phyloP scores from a whole-genome alignment of 2,797 vertebrate genomes.

The Neoniphon sammara region DNA sequence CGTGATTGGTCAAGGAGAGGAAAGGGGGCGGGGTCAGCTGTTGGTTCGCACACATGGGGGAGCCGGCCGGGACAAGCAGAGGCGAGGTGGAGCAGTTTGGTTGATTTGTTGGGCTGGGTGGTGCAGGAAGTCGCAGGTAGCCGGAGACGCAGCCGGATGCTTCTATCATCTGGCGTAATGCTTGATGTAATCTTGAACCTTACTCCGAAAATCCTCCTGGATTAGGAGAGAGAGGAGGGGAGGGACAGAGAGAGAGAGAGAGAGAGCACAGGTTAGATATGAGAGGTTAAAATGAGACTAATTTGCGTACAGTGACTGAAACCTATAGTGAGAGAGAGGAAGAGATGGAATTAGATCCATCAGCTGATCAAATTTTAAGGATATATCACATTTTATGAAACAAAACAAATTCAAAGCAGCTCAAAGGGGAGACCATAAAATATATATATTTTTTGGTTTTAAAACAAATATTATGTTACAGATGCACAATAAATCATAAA shows the following conservation, averaged over 20 bases:
- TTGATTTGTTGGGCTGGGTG: constrained; percentile 48
- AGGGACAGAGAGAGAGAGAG: constrained; percentile 33
- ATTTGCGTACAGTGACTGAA: background rate
- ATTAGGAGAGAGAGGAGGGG: constrained; percentile 39
- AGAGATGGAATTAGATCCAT: too few species aligned
- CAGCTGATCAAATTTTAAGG: background rate
- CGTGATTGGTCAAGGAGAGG: constrained; percentile 25
- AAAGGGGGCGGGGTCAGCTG: constrained; percentile 46
- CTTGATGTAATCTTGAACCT: constrained; percentile 99
- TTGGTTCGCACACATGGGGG: constrained; percentile 54
- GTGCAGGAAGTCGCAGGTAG: constrained; percentile 55
- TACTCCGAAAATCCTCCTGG: constrained; percentile 95
- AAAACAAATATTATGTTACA: too few species aligned
- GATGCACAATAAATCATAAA: too few species aligned
- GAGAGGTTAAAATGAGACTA: background rate
- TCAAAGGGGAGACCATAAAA: too few species aligned
- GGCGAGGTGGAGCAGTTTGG: constrained; percentile 74
- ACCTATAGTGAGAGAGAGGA: too few species aligned
- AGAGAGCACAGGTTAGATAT: background rate
- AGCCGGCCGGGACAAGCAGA: constrained; percentile 67
- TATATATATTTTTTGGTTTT: too few species aligned
- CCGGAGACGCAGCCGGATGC: constrained; percentile 28
- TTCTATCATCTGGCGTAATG: constrained; percentile 96
- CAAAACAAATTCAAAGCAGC: background rate
- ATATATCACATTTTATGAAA: background rate